Percentiles rank a stretch among this genome's conserved stretches.
Conservation (phyloP, 30 jellyfish, hydroid and myxozoan species). For the Hydractinia echinata region DNA sequence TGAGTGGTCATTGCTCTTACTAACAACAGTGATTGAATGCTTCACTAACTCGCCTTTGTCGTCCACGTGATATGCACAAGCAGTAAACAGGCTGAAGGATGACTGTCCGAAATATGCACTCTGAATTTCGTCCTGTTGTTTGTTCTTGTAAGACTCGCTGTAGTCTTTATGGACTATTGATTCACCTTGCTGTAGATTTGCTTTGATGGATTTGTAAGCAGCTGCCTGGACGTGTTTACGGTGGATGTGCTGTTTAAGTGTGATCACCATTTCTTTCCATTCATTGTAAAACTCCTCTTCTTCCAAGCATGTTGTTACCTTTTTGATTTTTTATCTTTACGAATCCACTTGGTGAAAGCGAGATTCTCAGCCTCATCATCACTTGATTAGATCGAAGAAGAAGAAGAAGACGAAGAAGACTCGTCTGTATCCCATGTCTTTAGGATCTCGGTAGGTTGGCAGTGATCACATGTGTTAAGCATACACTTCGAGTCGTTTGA, state of each 20-base stretch:
- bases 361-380: not conserved
- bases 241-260: slow-evolving; percentile 31
- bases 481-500: not conserved
- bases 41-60: not conserved
- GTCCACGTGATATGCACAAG: slow-evolving; percentile 1
- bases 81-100: slow-evolving; percentile 5
- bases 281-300: not conserved
- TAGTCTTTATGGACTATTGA: not conserved
- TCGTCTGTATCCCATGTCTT: slow-evolving; percentile 12
- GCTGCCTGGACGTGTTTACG: slow-evolving; percentile 36
- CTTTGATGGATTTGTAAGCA: not conserved
- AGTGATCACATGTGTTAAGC: not conserved
- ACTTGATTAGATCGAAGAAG: not conserved
- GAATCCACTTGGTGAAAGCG: not conserved
- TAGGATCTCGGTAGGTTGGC: not conserved
- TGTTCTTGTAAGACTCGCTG: not conserved
- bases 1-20: slow-evolving; percentile 3
- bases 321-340: not conserved
- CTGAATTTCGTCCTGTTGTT: not conserved
- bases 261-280: not conserved
- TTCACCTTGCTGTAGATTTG: not conserved
- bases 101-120: slow-evolving; percentile 4
- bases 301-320: not conserved
- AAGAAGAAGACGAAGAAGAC: no score
- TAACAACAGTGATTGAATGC: not conserved